These are phyloP conservation scores for Trididemnum nubilum DNA, from an alignment of 23 tunicate species.

Conservation along the genomic window DNA sequence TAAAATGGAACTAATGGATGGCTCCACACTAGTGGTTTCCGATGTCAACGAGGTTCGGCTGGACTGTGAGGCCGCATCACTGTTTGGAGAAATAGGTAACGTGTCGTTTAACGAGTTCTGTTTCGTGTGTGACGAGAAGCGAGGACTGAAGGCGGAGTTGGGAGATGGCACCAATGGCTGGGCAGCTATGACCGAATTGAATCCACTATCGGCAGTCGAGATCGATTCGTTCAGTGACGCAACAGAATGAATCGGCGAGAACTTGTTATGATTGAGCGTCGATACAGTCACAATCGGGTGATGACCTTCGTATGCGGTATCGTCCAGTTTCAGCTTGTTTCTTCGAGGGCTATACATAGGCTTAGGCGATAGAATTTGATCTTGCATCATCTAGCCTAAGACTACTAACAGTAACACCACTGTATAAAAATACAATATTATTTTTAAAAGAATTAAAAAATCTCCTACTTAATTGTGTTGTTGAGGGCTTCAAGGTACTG, in stretches of 20 bases:
- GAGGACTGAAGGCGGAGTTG: conserved; percentile 67
- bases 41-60: conserved; percentile 20
- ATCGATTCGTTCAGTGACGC: conserved; percentile 45
- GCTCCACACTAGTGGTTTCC: conserved; percentile 8
- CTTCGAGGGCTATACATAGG: conserved; percentile 31
- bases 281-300: conserved; percentile 8
- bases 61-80: conserved; percentile 1
- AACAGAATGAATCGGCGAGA: conserved; percentile 52
- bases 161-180: conserved; percentile 39
- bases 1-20: neutral
- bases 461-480: conserved; percentile 69
- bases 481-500: conserved; percentile 47
- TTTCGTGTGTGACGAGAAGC: neutral
- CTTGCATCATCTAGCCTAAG: too few relatives aligned
- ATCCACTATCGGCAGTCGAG: conserved; percentile 62
- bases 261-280: conserved; percentile 28
- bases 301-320: neutral
- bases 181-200: conserved; percentile 44
- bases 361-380: conserved; percentile 32
- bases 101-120: neutral
- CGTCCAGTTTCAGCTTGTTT: neutral
- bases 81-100: neutral
- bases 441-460: neutral
- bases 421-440: neutral
- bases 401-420: too few relatives aligned